Evolutionary conservation across 2,113 vertebrate genomes (phyloP).

Genomic region (Pantherophis guttatus): DNA sequence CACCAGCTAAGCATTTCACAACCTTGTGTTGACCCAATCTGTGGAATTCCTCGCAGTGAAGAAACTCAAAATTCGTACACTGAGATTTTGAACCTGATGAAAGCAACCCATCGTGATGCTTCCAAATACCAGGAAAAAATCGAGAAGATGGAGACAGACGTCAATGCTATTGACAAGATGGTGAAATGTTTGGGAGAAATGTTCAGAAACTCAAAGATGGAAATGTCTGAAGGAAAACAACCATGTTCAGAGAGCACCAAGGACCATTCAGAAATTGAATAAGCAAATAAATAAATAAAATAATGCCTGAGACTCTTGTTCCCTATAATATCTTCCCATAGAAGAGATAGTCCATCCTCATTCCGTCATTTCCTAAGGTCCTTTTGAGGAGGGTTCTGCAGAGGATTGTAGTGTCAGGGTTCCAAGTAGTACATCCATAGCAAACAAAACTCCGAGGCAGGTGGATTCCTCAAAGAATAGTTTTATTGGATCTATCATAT

Average conservation of each 20-base stretch:
- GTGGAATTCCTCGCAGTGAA: not conserved
- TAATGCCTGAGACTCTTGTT: not conserved
- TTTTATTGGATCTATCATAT: too few relatives aligned
- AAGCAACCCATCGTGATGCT: conserved; percentile 68
- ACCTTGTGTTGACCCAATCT: conserved; percentile 10
- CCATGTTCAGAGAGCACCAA: too few relatives aligned
- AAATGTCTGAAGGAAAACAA: too few relatives aligned
- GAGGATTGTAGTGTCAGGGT: too few relatives aligned
- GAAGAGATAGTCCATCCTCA: not conserved
- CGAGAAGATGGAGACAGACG: conserved; percentile 74
- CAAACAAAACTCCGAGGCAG: too few relatives aligned
- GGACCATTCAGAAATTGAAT: too few relatives aligned
- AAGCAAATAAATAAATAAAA: too few relatives aligned
- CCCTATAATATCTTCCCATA: not conserved
- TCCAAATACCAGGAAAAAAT: conserved; percentile 73
- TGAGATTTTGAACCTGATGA: conserved; percentile 74
- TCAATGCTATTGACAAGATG: conserved; percentile 76
- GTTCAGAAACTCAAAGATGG: conserved; percentile 79
- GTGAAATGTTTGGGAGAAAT: conserved; percentile 72
- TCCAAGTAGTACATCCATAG: too few relatives aligned
- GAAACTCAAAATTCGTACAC: conserved; percentile 53
- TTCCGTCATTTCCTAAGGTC: not conserved
- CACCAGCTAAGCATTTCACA: conserved; percentile 50
- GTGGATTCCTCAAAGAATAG: too few relatives aligned
- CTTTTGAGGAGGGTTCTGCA: not conserved